Conservation (phyloP, 2,113 vertebrate species). For the Salvelinus alpinus region DNA sequence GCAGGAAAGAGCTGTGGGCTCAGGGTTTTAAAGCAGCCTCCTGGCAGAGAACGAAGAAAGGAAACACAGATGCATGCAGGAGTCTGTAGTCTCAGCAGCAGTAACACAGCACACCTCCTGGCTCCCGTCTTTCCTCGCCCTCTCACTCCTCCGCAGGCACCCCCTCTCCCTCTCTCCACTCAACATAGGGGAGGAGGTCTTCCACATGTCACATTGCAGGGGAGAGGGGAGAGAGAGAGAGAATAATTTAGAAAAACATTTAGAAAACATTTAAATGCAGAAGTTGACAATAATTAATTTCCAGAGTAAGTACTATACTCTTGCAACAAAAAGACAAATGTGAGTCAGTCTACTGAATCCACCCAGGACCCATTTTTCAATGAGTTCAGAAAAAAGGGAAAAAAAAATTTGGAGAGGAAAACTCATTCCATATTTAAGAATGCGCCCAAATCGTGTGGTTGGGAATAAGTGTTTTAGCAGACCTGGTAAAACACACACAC, state of each 20-base stretch:
- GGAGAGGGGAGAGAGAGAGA: not conserved
- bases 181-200: conserved; percentile 61
- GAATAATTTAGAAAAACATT: not conserved
- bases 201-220: conserved; percentile 62
- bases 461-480: not conserved
- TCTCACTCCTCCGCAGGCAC: conserved; percentile 21
- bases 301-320: too few relatives aligned
- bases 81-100: not conserved
- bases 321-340: too few relatives aligned
- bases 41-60: not conserved
- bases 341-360: too few relatives aligned
- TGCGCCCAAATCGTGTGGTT: not conserved
- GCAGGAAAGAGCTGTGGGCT: conserved; percentile 24
- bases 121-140: not conserved
- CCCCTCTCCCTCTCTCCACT: conserved; percentile 54
- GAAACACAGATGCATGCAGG: too few relatives aligned
- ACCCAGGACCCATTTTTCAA: too few relatives aligned
- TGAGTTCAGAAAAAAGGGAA: too few relatives aligned
- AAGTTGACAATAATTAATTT: too few relatives aligned
- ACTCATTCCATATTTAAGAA: conserved; percentile 8
- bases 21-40: conserved; percentile 35
- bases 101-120: conserved; percentile 44
- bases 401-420: conserved; percentile 5
- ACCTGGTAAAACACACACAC: not conserved
- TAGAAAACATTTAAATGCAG: too few relatives aligned